Evolutionary conservation across 2,888 invertebrate genomes (phyloP).

Genomic region (Fissipunctia ypsillon): DNA sequence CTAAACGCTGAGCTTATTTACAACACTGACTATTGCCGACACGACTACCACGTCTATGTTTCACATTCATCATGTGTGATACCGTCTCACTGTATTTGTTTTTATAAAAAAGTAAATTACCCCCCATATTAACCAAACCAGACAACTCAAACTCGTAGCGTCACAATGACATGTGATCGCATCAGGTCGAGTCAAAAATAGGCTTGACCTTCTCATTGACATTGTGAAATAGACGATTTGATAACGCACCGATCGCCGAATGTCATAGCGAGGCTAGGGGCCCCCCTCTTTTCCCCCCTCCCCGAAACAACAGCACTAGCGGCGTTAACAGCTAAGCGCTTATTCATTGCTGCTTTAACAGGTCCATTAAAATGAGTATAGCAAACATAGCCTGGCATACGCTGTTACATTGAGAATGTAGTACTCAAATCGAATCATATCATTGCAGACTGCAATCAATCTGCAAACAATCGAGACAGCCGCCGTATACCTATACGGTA

Average conservation of each 20-base stretch:
- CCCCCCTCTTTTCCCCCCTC: conserved; percentile 81
- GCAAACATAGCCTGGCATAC: conserved; percentile 66
- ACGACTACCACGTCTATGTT: conserved; percentile 83
- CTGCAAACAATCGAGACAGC: conserved; percentile 77
- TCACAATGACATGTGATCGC: conserved; percentile 82
- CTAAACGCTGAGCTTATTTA: conserved; percentile 89
- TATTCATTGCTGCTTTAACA: conserved; percentile 79
- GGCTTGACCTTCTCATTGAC: conserved; percentile 90
- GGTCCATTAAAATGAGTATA: conserved; percentile 59
- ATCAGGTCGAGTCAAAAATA: conserved; percentile 84
- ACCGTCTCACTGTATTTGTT: conserved; percentile 65
- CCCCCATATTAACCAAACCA: conserved; percentile 34
- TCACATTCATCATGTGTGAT: conserved; percentile 73
- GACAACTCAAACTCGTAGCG: conserved; percentile 59
- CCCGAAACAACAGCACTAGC: conserved; percentile 76
- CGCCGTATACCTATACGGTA: conserved; percentile 65
- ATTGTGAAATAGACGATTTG: conserved; percentile 90
- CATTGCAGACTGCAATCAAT: conserved; percentile 72
- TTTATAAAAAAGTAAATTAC: conserved; percentile 55
- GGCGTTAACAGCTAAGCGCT: conserved; percentile 71
- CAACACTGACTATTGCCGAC: conserved; percentile 88
- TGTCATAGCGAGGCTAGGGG: conserved; percentile 88
- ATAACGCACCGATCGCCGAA: conserved; percentile 89
- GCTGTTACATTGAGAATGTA: conserved; percentile 31
- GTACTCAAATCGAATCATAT: conserved; percentile 41